Evolutionary conservation across 2,888 invertebrate genomes (phyloP).

Genomic region (Eupsilia transversa): DNA sequence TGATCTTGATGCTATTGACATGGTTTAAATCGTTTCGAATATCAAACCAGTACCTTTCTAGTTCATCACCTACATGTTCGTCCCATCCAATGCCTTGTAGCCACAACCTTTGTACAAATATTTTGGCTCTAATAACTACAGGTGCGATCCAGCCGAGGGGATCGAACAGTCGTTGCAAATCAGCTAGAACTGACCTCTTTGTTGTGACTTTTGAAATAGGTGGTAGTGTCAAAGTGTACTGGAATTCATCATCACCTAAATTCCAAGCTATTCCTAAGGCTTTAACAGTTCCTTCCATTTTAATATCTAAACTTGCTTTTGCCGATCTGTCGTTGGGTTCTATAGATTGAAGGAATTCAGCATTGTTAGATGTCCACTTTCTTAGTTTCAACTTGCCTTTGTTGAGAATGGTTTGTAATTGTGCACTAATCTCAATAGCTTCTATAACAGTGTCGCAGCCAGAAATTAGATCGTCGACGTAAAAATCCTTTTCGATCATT

Average conservation of each 20-base stretch:
- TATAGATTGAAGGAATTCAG: conserved; percentile 3
- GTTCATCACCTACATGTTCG: not conserved
- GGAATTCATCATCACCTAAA: not conserved
- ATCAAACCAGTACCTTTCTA: not conserved
- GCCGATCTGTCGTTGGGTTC: not conserved
- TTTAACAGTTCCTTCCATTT: not conserved
- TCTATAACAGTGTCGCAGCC: no score
- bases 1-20: not conserved
- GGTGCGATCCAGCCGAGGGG: no score
- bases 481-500: no score
- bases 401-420: not conserved
- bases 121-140: not conserved
- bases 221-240: not conserved
- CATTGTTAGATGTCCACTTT: not conserved
- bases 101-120: not conserved
- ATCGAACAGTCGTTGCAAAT: no score
- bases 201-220: not conserved
- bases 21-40: not conserved
- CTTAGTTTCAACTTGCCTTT: not conserved
- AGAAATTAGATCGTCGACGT: no score
- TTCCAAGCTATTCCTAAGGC: no score
- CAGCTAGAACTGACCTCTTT: no score
- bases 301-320: not conserved
- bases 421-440: no score
- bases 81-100: not conserved